Base-by-base conservation (phyloP, 2,888 invertebrate species). In the Xestia c-nigrum region DNA sequence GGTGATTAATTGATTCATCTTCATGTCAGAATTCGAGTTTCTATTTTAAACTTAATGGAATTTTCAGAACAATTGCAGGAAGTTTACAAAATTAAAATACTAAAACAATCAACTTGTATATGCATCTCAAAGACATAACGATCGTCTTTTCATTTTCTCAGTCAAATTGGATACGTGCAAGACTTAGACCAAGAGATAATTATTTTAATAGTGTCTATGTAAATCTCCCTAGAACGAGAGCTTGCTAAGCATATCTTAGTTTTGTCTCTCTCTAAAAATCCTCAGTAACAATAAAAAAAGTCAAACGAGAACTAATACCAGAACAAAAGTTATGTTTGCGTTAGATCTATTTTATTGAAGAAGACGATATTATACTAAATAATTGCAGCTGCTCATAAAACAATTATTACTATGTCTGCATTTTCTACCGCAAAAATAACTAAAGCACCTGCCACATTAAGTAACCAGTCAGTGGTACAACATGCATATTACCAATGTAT, bases 361-460 rank as follows among this genome's bases (percentile, higher is more conserved):
- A 38, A 67, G 31, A 40, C 24, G n/a, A 55, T 9, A 5, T 31
- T 43, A 52, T 46, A 47, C 31, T 21, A 19, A 12, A 7, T 31
- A 31, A 59, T 5, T 9, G 43, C 9, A 43, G 24, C 24, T 57
- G 14, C 24, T 57, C 24, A 24, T 12, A 57, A 57, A 14, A 19
- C 6, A 19, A 57, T 9, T 38, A 12, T 63, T 6, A n/a, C 5
- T 12, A 40, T 63, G 6, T 6, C n/a, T 63, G 7, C 21, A 59
- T 69, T 74, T 73, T 46, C 7, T 59, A 40, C 19, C 4, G 47
- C 66, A 78, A 24, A 63, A 40, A 47, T 3, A 21, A 52, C 19
- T 31, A 16, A 19, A 40, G 10, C 59, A 67, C 70, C 80, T 80
- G 74, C 55, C 61, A 43, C 24, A 50, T 24, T 65, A 69, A 59